Evolutionary conservation across 2,797 vertebrate genomes (phyloP).

Genomic region (Poecilia wingei): DNA sequence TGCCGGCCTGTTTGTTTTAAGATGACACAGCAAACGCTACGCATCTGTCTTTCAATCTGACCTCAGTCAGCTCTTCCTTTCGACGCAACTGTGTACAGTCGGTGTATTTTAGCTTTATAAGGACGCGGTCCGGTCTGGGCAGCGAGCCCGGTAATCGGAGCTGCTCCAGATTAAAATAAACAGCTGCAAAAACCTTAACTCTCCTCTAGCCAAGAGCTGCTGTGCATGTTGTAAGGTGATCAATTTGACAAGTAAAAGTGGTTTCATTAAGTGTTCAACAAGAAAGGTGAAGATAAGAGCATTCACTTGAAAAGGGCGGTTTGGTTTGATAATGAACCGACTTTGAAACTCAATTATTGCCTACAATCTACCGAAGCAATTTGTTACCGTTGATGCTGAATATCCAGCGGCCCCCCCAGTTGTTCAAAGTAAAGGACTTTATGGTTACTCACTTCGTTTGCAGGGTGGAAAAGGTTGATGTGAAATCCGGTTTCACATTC

Average conservation of each 20-base stretch:
- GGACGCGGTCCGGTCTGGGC: conserved; percentile 81
- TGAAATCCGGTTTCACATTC: not conserved
- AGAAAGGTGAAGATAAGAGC: conserved; percentile 47
- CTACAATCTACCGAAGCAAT: conserved; percentile 24
- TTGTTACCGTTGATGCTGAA: conserved; percentile 5
- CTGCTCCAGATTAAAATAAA: conserved; percentile 54
- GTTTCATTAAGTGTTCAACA: conserved; percentile 58
- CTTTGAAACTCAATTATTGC: conserved; percentile 30
- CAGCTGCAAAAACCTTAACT: conserved; percentile 30
- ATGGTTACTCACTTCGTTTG: not conserved
- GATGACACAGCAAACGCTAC: conserved; percentile 2
- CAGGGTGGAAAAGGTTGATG: not conserved
- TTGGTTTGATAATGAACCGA: conserved; percentile 43
- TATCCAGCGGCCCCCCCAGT: not conserved
- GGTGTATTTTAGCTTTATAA: conserved; percentile 77
- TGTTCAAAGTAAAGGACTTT: not conserved
- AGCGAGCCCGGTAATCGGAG: conserved; percentile 82
- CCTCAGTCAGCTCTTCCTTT: conserved; percentile 61
- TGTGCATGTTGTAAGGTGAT: conserved; percentile 28
- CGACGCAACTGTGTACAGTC: conserved; percentile 67
- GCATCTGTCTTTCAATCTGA: conserved; percentile 11
- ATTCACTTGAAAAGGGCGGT: conserved; percentile 34
- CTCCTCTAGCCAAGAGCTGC: conserved; percentile 17
- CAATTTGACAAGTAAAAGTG: conserved; percentile 33
- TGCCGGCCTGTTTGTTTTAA: conserved; percentile 48